These are phyloP conservation scores for Melanophora roralis DNA, from an alignment of 2,888 invertebrate species.

Conservation along the genomic window DNA sequence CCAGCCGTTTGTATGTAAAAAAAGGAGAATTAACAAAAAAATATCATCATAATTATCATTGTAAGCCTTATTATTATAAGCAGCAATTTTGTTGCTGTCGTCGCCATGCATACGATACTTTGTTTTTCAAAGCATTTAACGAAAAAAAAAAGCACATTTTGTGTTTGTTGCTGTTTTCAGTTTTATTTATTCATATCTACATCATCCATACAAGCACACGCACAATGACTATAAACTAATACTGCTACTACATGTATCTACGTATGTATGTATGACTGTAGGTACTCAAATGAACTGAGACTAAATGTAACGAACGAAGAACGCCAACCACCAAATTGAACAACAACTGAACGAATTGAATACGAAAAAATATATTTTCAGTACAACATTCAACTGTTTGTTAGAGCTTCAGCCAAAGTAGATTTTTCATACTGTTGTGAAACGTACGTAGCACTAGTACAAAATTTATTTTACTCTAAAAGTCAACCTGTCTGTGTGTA, in stretches of 20 bases:
- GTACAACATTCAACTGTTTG: slow-evolving; percentile 51
- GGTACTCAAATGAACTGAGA: neutral
- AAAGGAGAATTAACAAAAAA: neutral
- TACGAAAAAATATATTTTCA: slow-evolving; percentile 36
- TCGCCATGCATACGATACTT: slow-evolving; percentile 39
- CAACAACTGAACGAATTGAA: slow-evolving; percentile 17
- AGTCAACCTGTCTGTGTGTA: neutral
- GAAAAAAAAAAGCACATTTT: slow-evolving; percentile 38
- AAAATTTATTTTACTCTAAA: neutral
- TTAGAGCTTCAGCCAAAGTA: slow-evolving; percentile 39
- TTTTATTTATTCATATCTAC: neutral
- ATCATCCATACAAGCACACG: too few relatives aligned
- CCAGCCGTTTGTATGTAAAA: neutral
- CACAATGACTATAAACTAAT: slow-evolving; percentile 10
- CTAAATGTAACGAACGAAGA: slow-evolving; percentile 39
- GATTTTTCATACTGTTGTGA: slow-evolving; percentile 49
- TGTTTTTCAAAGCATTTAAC: neutral
- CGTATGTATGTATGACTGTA: neutral
- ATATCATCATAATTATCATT: slow-evolving; percentile 22
- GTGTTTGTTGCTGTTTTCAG: slow-evolving; percentile 10
- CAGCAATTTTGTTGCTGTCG: neutral
- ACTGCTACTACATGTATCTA: neutral
- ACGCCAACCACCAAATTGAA: slow-evolving; percentile 36
- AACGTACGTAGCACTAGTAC: slow-evolving; percentile 51
- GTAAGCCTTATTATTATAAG: neutral